phyloP scores from a whole-genome alignment of 1,140 invertebrate genomes.

The Agrilus planipennis region DNA sequence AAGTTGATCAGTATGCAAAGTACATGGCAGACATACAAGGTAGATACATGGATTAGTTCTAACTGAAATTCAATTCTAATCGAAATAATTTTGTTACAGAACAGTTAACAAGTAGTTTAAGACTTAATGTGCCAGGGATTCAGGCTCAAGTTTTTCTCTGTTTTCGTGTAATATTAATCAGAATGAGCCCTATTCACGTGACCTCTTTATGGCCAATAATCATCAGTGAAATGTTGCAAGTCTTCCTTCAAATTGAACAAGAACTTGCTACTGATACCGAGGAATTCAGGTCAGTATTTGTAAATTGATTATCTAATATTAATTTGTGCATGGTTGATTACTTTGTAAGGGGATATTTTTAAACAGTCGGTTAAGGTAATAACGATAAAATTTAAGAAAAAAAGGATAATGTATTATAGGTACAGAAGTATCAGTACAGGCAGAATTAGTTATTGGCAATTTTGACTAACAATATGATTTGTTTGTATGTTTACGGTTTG shows the following conservation, averaged over 20 bases:
- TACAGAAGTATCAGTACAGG: too few species aligned
- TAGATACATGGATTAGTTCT: constrained; percentile 27
- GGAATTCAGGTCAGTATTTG: constrained; percentile 63
- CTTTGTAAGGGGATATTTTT: too few species aligned
- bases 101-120: constrained; percentile 73
- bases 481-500: constrained; percentile 19
- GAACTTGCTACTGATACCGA: constrained; percentile 68
- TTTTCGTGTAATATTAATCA: constrained; percentile 76
- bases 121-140: constrained; percentile 67
- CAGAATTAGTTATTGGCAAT: too few species aligned
- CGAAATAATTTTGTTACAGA: constrained; percentile 43
- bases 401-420: too few species aligned
- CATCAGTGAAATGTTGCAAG: constrained; percentile 87
- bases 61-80: constrained; percentile 29
- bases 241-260: constrained; percentile 82
- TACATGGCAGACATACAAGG: constrained; percentile 92
- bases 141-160: constrained; percentile 85
- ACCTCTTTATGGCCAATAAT: constrained; percentile 90
- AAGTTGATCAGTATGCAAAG: constrained; percentile 85
- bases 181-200: constrained; percentile 78
- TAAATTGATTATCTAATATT: neutral
- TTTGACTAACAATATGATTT: too few species aligned
- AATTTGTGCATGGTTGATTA: too few species aligned
- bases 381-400: too few species aligned
- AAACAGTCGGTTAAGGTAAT: too few species aligned